phyloP scores from a whole-genome alignment of 2,797 vertebrate genomes.

The Hemitrygon akajei region DNA sequence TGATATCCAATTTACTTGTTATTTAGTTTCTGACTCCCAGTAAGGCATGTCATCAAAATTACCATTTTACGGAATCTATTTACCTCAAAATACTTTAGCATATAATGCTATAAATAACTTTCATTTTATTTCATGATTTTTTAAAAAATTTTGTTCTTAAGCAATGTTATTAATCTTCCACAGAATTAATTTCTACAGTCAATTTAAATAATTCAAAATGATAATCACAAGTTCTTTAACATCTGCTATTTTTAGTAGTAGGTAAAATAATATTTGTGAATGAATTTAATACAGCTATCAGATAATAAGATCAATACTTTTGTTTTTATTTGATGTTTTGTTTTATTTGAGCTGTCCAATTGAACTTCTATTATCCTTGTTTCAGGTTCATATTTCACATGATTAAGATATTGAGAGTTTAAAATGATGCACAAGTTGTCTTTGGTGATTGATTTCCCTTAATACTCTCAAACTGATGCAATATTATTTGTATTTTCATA shows the following conservation, averaged over 20 bases:
- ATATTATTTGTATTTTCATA: not conserved
- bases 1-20: not conserved
- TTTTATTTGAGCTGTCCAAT: not conserved
- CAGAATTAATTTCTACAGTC: not conserved
- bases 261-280: not conserved
- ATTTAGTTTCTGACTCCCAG: not conserved
- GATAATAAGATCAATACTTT: not conserved
- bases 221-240: not conserved
- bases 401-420: not conserved
- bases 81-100: not conserved
- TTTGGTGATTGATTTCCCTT: not conserved
- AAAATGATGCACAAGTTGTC: not conserved
- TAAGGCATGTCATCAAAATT: not conserved
- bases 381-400: not conserved
- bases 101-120: not conserved
- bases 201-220: not conserved
- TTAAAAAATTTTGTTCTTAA: too few relatives aligned
- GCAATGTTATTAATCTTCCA: not conserved
- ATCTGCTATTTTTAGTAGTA: not conserved
- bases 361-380: not conserved
- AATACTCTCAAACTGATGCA: not conserved
- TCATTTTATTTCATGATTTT: not conserved
- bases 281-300: not conserved
- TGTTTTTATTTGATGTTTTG: not conserved
- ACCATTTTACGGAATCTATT: not conserved